A percentile compares a stretch with the other conserved stretches of the same genome.
These are phyloP conservation scores for Pteruthius melanotis DNA, from an alignment of 2,113 vertebrate species.

Conservation along the genomic window DNA sequence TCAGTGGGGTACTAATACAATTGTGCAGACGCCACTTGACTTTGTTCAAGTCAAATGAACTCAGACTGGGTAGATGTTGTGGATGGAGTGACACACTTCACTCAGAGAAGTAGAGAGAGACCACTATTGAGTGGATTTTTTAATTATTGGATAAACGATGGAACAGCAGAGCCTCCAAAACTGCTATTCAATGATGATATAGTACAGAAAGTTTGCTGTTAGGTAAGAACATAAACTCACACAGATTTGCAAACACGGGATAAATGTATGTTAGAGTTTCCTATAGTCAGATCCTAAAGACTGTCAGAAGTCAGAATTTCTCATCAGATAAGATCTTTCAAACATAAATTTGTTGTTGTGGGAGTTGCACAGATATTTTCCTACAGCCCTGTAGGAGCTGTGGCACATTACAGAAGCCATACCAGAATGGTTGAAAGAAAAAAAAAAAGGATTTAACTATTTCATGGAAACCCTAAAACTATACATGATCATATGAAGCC, in stretches of 20 bases:
- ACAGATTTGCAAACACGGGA: neutral
- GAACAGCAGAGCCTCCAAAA: neutral
- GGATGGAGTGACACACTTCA: neutral
- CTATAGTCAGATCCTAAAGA: neutral
- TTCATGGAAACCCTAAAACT: neutral
- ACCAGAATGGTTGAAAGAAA: accelerated
- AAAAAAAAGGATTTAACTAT: neutral
- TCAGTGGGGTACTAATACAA: conserved; percentile 38
- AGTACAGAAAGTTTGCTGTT: neutral
- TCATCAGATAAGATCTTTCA: neutral
- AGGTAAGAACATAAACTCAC: neutral
- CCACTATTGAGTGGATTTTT: neutral
- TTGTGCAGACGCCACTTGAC: conserved; percentile 41
- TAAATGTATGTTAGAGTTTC: neutral
- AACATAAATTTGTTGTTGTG: neutral
- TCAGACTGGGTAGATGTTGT: neutral
- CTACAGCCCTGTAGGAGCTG: neutral
- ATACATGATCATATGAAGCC: neutral
- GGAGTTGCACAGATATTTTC: neutral
- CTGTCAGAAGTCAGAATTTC: neutral
- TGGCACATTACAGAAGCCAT: neutral
- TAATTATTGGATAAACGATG: neutral
- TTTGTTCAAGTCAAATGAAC: neutral
- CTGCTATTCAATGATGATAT: neutral
- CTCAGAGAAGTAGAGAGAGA: neutral